These are phyloP conservation scores for Dendrolimus houi DNA, from an alignment of 2,888 invertebrate species.

Conservation along the genomic window DNA sequence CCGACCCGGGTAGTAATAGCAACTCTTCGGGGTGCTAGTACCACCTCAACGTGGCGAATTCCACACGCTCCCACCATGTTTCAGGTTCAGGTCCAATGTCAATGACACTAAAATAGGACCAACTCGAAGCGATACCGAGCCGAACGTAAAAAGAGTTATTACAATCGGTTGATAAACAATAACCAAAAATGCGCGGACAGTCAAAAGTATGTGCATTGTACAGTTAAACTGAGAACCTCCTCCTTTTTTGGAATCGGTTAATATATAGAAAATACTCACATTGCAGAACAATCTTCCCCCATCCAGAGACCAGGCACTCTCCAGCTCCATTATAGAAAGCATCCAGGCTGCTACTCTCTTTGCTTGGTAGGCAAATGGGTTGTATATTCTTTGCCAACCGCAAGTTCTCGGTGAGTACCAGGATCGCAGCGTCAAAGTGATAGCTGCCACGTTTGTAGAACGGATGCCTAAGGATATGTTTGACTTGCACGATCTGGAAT, in stretches of 20 bases:
- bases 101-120: too few species aligned
- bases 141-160: too few species aligned
- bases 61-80: too few species aligned
- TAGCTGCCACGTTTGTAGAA: slow-evolving; percentile 77
- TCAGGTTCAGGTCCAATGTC: too few species aligned
- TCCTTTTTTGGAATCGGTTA: not conserved
- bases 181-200: too few species aligned
- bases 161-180: too few species aligned
- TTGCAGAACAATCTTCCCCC: slow-evolving; percentile 87
- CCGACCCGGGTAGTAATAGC: too few species aligned
- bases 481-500: slow-evolving; percentile 85
- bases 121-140: too few species aligned
- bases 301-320: slow-evolving; percentile 87
- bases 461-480: slow-evolving; percentile 82
- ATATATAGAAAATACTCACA: slow-evolving; percentile 65
- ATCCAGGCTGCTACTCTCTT: slow-evolving; percentile 56
- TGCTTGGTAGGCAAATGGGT: slow-evolving; percentile 81
- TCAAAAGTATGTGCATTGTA: too few species aligned
- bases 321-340: slow-evolving; percentile 76
- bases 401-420: slow-evolving; percentile 79
- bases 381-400: slow-evolving; percentile 83
- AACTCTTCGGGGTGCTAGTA: too few species aligned
- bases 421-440: slow-evolving; percentile 82
- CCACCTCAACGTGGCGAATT: too few species aligned
- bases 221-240: too few species aligned